A percentile compares a stretch with the other conserved stretches of the same genome.
Evolutionary conservation across 2,113 vertebrate genomes (phyloP).

Genomic region (Conger conger): DNA sequence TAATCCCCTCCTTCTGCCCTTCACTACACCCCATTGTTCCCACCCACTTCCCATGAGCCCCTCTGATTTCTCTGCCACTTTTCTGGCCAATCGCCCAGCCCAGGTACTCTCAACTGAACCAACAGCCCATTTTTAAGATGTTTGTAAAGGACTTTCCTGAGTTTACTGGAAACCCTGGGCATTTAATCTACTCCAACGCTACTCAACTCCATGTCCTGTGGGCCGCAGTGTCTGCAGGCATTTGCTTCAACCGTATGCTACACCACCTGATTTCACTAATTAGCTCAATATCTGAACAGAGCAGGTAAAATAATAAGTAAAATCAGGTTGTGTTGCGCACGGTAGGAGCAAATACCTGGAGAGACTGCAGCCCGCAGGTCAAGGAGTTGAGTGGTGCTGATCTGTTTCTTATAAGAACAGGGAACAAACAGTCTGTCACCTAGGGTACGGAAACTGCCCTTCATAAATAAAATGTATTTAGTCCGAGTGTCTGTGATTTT

Average conservation of each 20-base stretch:
- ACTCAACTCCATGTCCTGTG: too few relatives aligned
- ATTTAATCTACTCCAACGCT: background rate
- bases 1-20: constrained; percentile 32
- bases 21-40: constrained; percentile 30
- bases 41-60: constrained; percentile 14
- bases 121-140: background rate
- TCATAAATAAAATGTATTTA: background rate
- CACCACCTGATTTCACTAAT: too few relatives aligned
- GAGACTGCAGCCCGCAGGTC: too few relatives aligned
- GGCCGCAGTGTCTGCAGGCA: too few relatives aligned
- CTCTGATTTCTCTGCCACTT: constrained; percentile 21
- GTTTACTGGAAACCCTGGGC: background rate
- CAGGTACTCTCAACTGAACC: background rate
- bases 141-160: background rate
- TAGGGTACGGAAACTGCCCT: background rate
- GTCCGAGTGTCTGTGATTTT: background rate
- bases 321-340: too few relatives aligned
- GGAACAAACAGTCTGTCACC: background rate
- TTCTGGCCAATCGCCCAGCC: background rate
- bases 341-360: too few relatives aligned
- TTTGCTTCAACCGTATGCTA: too few relatives aligned
- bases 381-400: too few relatives aligned
- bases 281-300: too few relatives aligned
- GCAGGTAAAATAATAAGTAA: too few relatives aligned
- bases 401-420: constrained; percentile 15